These are phyloP conservation scores for Copidosoma aretas DNA, from an alignment of 2,888 invertebrate species.

Conservation along the genomic window DNA sequence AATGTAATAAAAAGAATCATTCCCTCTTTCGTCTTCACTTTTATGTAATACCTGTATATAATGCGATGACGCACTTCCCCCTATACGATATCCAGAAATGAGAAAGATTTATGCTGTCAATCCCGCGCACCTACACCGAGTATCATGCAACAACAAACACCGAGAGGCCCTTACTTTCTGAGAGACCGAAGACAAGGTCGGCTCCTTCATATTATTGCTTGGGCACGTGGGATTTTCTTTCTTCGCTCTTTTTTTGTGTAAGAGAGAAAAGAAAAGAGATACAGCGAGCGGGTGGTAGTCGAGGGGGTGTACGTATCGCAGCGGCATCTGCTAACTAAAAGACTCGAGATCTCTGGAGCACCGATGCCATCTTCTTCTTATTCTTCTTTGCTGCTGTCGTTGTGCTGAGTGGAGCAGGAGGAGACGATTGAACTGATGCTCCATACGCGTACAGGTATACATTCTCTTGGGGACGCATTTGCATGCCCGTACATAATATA, in stretches of 20 bases:
- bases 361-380: background rate
- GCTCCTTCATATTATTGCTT: no score
- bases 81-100: no score
- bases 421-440: background rate
- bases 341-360: slow-evolving; percentile 49
- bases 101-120: no score
- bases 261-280: background rate
- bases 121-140: no score
- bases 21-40: no score
- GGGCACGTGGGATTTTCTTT: background rate
- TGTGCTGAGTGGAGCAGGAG: background rate
- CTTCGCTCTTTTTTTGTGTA: background rate
- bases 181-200: no score
- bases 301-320: slow-evolving; percentile 40
- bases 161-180: no score
- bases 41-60: no score
- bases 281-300: slow-evolving; percentile 6
- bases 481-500: background rate
- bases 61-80: no score
- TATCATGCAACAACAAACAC: no score
- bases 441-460: background rate
- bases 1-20: no score
- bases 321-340: slow-evolving; percentile 61
- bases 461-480: background rate
- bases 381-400: no score